phyloP scores from a whole-genome alignment of 2,797 vertebrate species.

The Loriculus beryllinus region DNA sequence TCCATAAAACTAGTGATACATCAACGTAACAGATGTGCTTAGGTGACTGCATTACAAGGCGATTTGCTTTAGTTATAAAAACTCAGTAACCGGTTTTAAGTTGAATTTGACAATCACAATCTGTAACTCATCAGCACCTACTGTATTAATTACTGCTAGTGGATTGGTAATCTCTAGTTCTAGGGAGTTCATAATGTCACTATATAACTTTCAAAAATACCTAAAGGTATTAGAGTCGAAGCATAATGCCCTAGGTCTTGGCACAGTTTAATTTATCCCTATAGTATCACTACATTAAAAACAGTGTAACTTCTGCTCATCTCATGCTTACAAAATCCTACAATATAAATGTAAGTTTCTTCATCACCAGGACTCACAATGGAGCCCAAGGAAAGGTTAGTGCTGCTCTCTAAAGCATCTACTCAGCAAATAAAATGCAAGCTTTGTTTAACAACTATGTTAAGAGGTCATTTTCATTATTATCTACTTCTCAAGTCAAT shows the following conservation, averaged over 20 bases:
- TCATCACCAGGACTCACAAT: not conserved
- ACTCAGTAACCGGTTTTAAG: not conserved
- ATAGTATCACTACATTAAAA: not conserved
- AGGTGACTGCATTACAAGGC: conserved; percentile 26
- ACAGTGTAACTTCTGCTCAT: not conserved
- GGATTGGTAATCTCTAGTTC: not conserved
- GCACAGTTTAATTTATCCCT: not conserved
- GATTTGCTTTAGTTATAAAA: not conserved
- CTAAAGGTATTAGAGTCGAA: not conserved
- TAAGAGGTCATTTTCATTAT: not conserved
- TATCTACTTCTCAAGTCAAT: not conserved
- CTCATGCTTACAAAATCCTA: not conserved
- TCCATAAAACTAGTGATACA: conserved; percentile 61
- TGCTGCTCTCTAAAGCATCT: not conserved
- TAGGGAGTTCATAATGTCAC: not conserved
- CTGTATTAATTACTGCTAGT: not conserved
- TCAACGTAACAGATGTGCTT: conserved; percentile 38
- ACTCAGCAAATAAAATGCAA: not conserved
- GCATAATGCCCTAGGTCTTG: not conserved
- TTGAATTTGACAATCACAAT: not conserved
- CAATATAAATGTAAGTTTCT: not conserved
- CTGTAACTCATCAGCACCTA: not conserved
- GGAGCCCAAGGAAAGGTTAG: not conserved
- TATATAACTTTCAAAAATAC: not conserved
- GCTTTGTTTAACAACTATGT: not conserved